Percentiles rank a stretch among this genome's conserved stretches.
phyloP scores from a whole-genome alignment of 2,888 invertebrate species.

The Linnaemya tessellans region DNA sequence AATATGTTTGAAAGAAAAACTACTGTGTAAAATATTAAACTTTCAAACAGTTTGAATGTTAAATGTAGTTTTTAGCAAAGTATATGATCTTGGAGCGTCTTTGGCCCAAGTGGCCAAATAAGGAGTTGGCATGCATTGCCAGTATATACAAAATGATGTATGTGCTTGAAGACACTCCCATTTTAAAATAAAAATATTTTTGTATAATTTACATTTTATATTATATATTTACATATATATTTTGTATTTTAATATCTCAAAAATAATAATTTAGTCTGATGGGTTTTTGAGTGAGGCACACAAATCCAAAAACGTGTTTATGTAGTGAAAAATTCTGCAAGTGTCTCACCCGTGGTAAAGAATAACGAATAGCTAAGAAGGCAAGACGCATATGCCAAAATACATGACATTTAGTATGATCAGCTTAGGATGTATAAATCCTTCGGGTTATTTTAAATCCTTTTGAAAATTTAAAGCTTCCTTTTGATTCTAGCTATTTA shows the following conservation, averaged over 20 bases:
- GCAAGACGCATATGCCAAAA: too few species aligned
- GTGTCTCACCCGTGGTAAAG: neutral
- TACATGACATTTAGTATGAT: neutral
- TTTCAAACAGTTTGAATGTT: neutral
- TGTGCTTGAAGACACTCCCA: too few species aligned
- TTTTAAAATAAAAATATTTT: neutral
- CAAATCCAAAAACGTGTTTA: neutral
- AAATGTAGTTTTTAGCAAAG: neutral
- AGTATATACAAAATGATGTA: too few species aligned
- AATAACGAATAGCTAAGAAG: neutral
- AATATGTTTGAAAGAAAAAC: too few species aligned
- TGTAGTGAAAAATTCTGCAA: neutral
- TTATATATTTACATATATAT: too few species aligned
- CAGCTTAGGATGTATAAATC: neutral
- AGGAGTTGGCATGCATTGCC: too few species aligned
- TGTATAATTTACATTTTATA: slow-evolving; percentile 35
- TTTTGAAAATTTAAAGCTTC: neutral
- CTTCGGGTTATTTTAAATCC: neutral
- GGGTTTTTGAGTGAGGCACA: neutral
- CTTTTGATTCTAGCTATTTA: neutral
- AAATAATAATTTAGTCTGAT: slow-evolving; percentile 41
- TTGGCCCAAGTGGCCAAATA: too few species aligned
- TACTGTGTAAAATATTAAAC: too few species aligned
- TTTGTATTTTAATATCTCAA: slow-evolving; percentile 5
- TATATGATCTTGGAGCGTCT: too few species aligned